Evolutionary conservation across 2,113 vertebrate genomes (phyloP).

Genomic region (Synchiropus splendidus): DNA sequence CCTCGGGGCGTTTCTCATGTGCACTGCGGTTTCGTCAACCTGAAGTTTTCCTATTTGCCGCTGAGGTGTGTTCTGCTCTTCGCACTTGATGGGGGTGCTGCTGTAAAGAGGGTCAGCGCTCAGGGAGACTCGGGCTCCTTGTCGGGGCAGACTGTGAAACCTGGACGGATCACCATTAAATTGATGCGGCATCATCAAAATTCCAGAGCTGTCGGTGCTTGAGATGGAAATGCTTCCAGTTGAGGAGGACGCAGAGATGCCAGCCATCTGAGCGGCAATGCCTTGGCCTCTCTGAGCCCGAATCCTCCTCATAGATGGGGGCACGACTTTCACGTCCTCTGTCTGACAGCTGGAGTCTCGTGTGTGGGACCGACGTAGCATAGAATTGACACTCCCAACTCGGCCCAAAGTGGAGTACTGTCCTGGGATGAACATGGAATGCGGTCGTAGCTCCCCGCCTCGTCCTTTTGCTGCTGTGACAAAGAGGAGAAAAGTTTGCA

Average conservation of each 20-base stretch:
- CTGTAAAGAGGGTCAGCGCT: conserved; percentile 72
- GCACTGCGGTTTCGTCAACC: conserved; percentile 68
- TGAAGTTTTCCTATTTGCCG: conserved; percentile 69
- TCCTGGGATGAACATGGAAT: conserved; percentile 79
- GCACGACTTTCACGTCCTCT: conserved; percentile 82
- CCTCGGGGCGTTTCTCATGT: conserved; percentile 62
- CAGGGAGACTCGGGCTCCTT: conserved; percentile 71
- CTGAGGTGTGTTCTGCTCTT: conserved; percentile 49
- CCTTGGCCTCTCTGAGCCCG: conserved; percentile 89
- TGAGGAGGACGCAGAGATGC: conserved; percentile 81
- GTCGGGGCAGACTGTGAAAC: conserved; percentile 88
- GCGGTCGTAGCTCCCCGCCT: conserved; percentile 70
- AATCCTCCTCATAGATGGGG: conserved; percentile 90
- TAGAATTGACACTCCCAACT: conserved; percentile 65
- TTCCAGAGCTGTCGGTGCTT: conserved; percentile 70
- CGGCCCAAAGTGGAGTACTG: conserved; percentile 79
- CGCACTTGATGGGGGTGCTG: conserved; percentile 59
- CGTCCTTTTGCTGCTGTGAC: conserved; percentile 65
- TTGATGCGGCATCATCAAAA: conserved; percentile 63
- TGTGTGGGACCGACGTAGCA: conserved; percentile 67
- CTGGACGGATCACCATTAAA: conserved; percentile 65
- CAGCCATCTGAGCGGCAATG: conserved; percentile 89
- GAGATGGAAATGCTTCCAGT: conserved; percentile 81
- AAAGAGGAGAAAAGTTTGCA: conserved; percentile 38
- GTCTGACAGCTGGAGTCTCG: conserved; percentile 93